Conservation (phyloP, 2,888 invertebrate genomes). For the Andrena hattorfiana region DNA sequence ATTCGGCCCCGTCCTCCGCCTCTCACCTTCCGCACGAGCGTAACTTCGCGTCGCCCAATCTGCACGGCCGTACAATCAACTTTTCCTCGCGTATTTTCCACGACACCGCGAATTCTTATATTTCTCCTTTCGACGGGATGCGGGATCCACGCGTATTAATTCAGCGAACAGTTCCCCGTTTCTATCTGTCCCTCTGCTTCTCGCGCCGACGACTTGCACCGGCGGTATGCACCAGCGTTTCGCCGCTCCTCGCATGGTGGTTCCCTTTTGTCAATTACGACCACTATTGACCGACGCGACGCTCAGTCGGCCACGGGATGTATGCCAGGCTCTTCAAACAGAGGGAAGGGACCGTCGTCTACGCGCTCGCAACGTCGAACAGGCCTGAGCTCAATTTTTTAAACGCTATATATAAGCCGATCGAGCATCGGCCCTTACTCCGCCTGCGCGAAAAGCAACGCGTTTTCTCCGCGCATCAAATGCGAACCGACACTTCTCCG, state of each 20-base stretch:
- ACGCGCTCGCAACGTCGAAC: constrained; percentile 21
- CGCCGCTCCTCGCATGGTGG: constrained; percentile 8
- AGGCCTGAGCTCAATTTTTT: constrained; percentile 67
- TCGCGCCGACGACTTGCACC: neutral
- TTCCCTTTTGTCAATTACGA: constrained; percentile 76
- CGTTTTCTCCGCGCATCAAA: constrained; percentile 32
- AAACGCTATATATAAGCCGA: constrained; percentile 38
- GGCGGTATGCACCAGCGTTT: neutral
- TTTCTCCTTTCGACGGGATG: neutral
- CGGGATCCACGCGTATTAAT: neutral
- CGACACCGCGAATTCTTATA: neutral
- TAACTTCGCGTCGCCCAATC: constrained; percentile 8
- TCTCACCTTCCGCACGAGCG: neutral
- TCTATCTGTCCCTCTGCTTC: neutral
- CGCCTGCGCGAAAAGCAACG: constrained; percentile 4
- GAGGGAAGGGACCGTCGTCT: neutral
- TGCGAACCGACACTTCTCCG: constrained; percentile 22
- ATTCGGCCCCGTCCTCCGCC: neutral
- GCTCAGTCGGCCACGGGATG: constrained; percentile 8
- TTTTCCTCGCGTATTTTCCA: constrained; percentile 4
- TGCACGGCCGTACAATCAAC: constrained; percentile 17
- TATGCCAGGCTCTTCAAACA: neutral
- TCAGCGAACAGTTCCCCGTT: neutral
- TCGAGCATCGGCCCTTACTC: constrained; percentile 27
- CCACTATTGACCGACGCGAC: constrained; percentile 28